Evolutionary conservation across 2,888 invertebrate species (phyloP), one percentile per base, ranked within the genome.

Genomic region (Dynastes maya): DNA sequence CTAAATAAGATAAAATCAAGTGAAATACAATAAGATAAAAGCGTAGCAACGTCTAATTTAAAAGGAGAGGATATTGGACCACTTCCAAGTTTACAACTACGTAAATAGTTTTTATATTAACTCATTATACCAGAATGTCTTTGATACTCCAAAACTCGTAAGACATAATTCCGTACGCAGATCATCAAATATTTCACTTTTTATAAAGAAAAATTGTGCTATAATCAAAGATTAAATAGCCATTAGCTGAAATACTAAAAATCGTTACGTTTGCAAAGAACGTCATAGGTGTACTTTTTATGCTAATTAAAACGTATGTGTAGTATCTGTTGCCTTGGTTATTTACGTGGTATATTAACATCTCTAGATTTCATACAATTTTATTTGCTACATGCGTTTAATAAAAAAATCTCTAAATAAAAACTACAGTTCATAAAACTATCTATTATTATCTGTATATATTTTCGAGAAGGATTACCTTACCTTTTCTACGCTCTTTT

Each of bases 61-160:
- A 72, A 61, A 40, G 22, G 58, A 71, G 37, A 37, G 32, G 40
- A 37, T 72, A 27, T 61, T 72, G 72, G 72, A 61, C 16, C n/a
- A 1, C 6, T 37, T 37, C 72, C 72, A 72, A 72, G 72, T 72
- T 58, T 55, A 58, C 37, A 58, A 40, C 72, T 72, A 55, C 72
- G 72, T 72, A 72, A 72, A 72, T 72, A 72, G 58, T 72, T 72
- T 72, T 72, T 58, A 72, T 72, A 72, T 72, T 72, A 72, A 55
- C 72, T 71, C 67, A 67, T 67, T 67, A 67, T 67, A 67, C 11
- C 22, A 45, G 45, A 27, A 67, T 49, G 49, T 67, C 72, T 58
- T 72, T 72, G 72, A 72, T 72, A 58, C 22, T 58, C 40, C 58
- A 58, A 58, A 58, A 58, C 29, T 58, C 40, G 32, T 58, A 37